Evolutionary conservation across 2,888 invertebrate genomes (phyloP), one percentile per base, ranked within the genome.

Genomic region (Apocheima hispidaria): DNA sequence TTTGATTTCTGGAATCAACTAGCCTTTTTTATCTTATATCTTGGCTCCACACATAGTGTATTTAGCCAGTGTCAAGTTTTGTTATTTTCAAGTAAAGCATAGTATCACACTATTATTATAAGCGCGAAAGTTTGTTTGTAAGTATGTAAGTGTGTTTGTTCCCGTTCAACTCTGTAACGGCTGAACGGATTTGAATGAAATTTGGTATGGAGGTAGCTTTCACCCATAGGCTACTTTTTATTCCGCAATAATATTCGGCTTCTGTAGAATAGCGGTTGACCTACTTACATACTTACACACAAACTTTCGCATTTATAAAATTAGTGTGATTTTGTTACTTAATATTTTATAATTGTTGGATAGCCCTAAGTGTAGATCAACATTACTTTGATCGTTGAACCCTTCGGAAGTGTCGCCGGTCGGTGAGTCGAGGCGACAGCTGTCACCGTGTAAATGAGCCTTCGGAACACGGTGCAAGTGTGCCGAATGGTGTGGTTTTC

Each of bases 391-490:
- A 70, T 66, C 65, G 53, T 66, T 65, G 52, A 63, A 68, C 66
- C 68, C 63, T 63, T 58, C 55, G 59, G 62, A 62, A 68, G 60
- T 54, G 54, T 63, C 59, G 61, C 57, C 65, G 60, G 56, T 65
- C 62, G 61, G 66, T 56, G 58, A 60, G 66, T 59, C 58, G 41
- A 50, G 21, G 36, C 63, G 68, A 65, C 70, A 70, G 70, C 68
- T 68, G 68, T 70, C 68, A 65, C 66, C 41, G 60, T 63, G 65
- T 63, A 68, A 70, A 69, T 65, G 66, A 67, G 66, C 65, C 62
- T 65, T 65, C 59, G 60, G 64, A 68, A 70, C 71, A 70, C 55
- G 66, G 67, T 65, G 61, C 69, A 71, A 70, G 68, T 71, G 66
- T 65, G 62, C 49, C 60, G 51, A 68, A 68, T 63, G 63, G 63